These are phyloP conservation scores for Phthorimaea operculella DNA, from an alignment of 1,140 invertebrate species.

Conservation along the genomic window DNA sequence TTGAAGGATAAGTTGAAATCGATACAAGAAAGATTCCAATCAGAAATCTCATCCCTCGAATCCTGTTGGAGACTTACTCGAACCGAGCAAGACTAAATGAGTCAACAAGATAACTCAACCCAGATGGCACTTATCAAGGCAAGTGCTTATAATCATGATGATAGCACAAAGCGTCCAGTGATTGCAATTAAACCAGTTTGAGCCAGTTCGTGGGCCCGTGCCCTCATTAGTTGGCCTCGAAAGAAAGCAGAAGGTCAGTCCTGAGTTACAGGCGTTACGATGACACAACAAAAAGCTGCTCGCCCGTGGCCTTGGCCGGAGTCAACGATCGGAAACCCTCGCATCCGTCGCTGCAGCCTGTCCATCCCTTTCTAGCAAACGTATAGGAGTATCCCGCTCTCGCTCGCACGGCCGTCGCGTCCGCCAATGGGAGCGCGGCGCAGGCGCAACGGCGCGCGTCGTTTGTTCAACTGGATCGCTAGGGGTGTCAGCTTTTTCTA, in stretches of 20 bases:
- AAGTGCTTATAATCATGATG: background rate
- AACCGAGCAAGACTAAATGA: background rate
- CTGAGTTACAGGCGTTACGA: constrained; percentile 47
- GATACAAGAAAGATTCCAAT: constrained; percentile 1
- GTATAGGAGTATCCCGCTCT: constrained; percentile 20
- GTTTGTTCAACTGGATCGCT: constrained; percentile 55
- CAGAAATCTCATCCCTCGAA: background rate
- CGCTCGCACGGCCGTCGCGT: constrained; percentile 33
- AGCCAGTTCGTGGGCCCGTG: background rate
- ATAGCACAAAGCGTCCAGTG: background rate
- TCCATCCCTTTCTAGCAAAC: constrained; percentile 29
- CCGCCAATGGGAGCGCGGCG: constrained; percentile 45
- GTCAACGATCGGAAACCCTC: constrained; percentile 61
- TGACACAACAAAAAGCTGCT: constrained; percentile 52
- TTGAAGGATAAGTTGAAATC: background rate
- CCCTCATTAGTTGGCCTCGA: constrained; percentile 39
- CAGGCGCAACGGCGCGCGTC: constrained; percentile 55
- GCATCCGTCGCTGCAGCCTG: constrained; percentile 50
- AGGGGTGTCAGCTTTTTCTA: constrained; percentile 55
- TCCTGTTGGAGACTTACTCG: background rate
- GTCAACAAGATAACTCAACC: background rate
- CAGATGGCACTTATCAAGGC: background rate
- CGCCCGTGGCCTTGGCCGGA: constrained; percentile 54
- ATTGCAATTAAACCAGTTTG: background rate
- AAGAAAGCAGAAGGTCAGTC: constrained; percentile 59